Evolutionary conservation across 2,113 vertebrate genomes (phyloP), one percentile per base, ranked within the genome.

Genomic region (Oncorhynchus clarkii): DNA sequence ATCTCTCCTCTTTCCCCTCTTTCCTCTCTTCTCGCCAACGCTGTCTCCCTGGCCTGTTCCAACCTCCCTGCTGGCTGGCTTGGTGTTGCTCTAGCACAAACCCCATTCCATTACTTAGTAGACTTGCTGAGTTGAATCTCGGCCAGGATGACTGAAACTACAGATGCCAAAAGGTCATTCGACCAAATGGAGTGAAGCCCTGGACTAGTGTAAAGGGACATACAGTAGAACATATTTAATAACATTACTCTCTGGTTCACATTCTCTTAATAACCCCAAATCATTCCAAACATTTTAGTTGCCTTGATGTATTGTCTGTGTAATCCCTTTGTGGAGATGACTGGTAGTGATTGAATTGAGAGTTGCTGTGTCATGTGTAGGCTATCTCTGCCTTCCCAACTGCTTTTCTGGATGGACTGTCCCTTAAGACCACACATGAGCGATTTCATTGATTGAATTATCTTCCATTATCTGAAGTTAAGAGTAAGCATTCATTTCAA

Each of bases 251-350:
- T 12, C 39, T 45, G 74, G 83, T 70, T 82, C 69, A 71, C 73
- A 60, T 68, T 7, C 70, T 80, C 79, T 71, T 71, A 71, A n/a
- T 20, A 76, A 62, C 77, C 27, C 18, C 18, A 68, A 39, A 45
- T n/a, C 0, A 20, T 68, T 68, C 6, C 14, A 20, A 14, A 54
- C 16, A 54, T 59, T 59, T 12, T n/a, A 9, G 6, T 59, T 60
- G 18, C 34, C 16, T 57, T 57, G 51, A 72, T 20, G 13, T 29
- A 26, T 64, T 45, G 39, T 45, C 39, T 11, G 14, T n/a, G 54
- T 79, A 4, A 12, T 73, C 48, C 66, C 34, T 66, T 54, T 54
- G 51, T 54, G 51, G 51, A 54, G 12, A 18, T 45, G 39, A 11
- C 9, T 9, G 39, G 39, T 45, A 22, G 31, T 51, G 18, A 66